Evolutionary conservation across 2,797 vertebrate species (phyloP), one percentile per base, ranked within the genome.

Genomic region (Tinamus major): DNA sequence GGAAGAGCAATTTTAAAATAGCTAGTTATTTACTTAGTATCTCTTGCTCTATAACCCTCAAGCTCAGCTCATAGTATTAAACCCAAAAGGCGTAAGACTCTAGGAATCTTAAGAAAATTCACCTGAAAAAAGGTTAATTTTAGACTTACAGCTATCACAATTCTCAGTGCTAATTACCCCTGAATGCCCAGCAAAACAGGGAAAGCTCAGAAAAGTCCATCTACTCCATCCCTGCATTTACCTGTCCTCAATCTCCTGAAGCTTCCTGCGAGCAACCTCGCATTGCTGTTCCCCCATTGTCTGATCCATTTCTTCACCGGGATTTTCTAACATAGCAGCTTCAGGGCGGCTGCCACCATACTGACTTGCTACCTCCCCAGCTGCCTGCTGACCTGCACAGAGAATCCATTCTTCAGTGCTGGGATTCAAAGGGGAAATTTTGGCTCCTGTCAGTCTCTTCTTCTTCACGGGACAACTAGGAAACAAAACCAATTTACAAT

Each of bases 241-340:
- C 98, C 98, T 98, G 97, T 97, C 98, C 92, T 98, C 98, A 90
- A 98, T 98, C 86, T 98, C 98, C 93, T 97, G 98, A 89, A 98
- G 97, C 87, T 93, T 97, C 92, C 97, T 97, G 74, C 97, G 97
- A 92, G 97, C 98, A 93, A 94, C 96, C 91, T 98, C 98, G 91
- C 97, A 97, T n/a, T 97, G 98, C 53, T 96, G 97, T 93, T 98
- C 98, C 94, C 94, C 95, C 59, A 95, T 95, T 81, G 97, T 97
- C 93, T 98, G 96, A 94, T 98, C 97, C 98, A 98, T 98, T 85
- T 98, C 98, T 96, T 98, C 98, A 96, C 96, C 97, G 89, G 94
- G 76, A 55, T 90, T 88, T 93, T 98, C 97, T 93, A 96, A 94
- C 93, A 95, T 85, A 79, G 93, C 96, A 91, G 97, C 82, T 89